A percentile compares a stretch with the other conserved stretches of the same genome.
phyloP scores from a whole-genome alignment of 2,888 invertebrate species.

The Agrotis segetum region DNA sequence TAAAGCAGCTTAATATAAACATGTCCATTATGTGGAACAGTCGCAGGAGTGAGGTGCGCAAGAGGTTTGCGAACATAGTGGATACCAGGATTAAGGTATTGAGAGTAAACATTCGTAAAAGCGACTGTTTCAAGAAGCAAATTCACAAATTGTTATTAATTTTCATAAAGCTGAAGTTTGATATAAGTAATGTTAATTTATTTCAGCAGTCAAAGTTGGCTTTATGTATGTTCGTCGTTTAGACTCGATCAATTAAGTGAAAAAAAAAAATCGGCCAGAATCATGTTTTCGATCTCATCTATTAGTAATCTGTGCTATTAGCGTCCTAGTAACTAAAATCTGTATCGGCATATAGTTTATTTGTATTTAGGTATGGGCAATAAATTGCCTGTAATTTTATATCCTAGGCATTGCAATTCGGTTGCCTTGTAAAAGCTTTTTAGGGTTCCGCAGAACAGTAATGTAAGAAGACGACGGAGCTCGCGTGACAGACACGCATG shows the following conservation, averaged over 20 bases:
- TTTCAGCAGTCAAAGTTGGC: not conserved
- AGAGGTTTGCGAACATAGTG: too few species aligned
- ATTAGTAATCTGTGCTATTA: not conserved
- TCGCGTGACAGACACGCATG: slow-evolving; percentile 44
- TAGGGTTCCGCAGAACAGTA: slow-evolving; percentile 48
- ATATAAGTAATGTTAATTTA: not conserved
- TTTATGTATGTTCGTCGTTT: not conserved
- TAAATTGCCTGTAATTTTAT: slow-evolving; percentile 48
- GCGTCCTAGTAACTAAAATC: slow-evolving; percentile 25
- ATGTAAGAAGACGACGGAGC: slow-evolving; percentile 47
- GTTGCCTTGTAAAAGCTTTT: slow-evolving; percentile 61
- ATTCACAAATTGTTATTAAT: too few species aligned
- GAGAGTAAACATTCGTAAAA: not conserved
- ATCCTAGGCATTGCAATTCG: slow-evolving; percentile 57
- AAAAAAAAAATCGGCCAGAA: not conserved
- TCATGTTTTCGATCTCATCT: not conserved
- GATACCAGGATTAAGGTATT: too few species aligned
- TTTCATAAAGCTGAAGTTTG: too few species aligned
- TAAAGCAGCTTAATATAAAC: too few species aligned
- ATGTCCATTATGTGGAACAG: too few species aligned
- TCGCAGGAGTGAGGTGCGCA: too few species aligned
- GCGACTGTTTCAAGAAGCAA: not conserved
- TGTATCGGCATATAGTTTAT: slow-evolving; percentile 28
- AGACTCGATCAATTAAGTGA: not conserved
- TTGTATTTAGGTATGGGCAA: slow-evolving; percentile 39